Evolutionary conservation across 1,140 invertebrate species (phyloP).

Genomic region (Zaprionus ghesquierei): DNA sequence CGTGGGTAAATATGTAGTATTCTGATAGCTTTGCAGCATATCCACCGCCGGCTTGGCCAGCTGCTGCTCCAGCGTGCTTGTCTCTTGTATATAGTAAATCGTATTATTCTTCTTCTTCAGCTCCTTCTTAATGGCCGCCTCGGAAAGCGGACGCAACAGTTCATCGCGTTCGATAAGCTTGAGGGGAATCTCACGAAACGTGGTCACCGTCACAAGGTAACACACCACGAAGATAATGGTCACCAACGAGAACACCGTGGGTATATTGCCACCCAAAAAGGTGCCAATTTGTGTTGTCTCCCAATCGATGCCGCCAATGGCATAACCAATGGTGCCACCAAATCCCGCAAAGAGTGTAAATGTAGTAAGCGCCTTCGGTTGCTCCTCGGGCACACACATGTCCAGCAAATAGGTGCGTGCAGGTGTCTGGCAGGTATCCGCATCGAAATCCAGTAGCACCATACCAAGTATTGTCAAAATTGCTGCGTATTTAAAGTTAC

Average conservation of each 20-base stretch:
- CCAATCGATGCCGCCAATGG: constrained; percentile 92
- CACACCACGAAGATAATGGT: constrained; percentile 88
- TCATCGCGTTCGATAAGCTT: constrained; percentile 82
- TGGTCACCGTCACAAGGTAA: constrained; percentile 87
- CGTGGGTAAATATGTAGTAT: constrained; percentile 40
- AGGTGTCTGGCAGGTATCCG: constrained; percentile 93
- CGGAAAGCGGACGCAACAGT: constrained; percentile 68
- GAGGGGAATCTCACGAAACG: constrained; percentile 89
- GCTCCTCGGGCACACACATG: constrained; percentile 90
- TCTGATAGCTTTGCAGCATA: constrained; percentile 61
- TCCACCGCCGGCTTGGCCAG: constrained; percentile 40
- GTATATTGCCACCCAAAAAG: constrained; percentile 89
- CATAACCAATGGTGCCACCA: constrained; percentile 91
- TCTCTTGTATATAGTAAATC: constrained; percentile 74
- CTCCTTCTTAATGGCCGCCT: constrained; percentile 82
- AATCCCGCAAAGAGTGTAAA: constrained; percentile 93
- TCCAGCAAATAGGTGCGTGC: constrained; percentile 92
- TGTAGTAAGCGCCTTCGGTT: constrained; percentile 89
- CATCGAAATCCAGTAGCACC: constrained; percentile 91
- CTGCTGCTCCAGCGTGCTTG: constrained; percentile 54
- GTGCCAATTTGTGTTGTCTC: constrained; percentile 86
- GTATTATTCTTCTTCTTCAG: constrained; percentile 72
- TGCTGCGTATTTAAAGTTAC: constrained; percentile 84
- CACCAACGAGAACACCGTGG: constrained; percentile 89
- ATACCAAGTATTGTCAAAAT: constrained; percentile 92